Evolutionary conservation across 2,888 invertebrate genomes (phyloP), one percentile per base, ranked within the genome.

Genomic region (Trachelus tabidus): DNA sequence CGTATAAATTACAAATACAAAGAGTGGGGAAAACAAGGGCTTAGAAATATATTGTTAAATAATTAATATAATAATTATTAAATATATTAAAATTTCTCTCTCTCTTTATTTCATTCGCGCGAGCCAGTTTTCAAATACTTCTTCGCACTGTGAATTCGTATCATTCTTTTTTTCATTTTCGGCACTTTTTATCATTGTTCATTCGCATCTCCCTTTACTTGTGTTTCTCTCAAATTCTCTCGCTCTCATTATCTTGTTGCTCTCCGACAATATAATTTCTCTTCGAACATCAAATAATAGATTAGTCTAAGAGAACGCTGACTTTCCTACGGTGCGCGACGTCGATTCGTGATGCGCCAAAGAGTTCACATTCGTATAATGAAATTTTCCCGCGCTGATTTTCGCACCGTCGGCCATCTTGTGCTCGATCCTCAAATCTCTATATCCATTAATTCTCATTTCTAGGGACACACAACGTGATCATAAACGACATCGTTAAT

Each of bases 11-110:
- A 56, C 56, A 56, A 56, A 56, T 56, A 56, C 56, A 56, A 56
- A 56, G 56, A 56, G 23, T 56, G 56, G 79, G 79, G 81, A 80
- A 78, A 81, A 81, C 69, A 77, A 77, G 37, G 68, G 73, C 68
- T 83, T 76, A 80, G 77, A 79, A 56, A 74, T 73, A 76, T 56
- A 23, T 73, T 77, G 69, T 71, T 77, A 77, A 77, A 79, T 79
- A 75, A 75, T 77, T 82, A 85, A 82, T 73, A 80, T 68, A 81
- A 83, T 83, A 85, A 86, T 83, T 85, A 87, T 88, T 87, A 85
- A 87, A 88, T 88, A 88, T 88, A 88, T 88, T 88, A 88, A 87
- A 87, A 88, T 88, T 88, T 83, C 84, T 86, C 77, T 81, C 79
- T 83, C 84, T 84, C 79, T 78, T 75, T 76, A 77, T 76, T 71